Evolutionary conservation across 2,797 vertebrate genomes (phyloP), one percentile per base, ranked within the genome.

Genomic region (Clarias laeviceps): DNA sequence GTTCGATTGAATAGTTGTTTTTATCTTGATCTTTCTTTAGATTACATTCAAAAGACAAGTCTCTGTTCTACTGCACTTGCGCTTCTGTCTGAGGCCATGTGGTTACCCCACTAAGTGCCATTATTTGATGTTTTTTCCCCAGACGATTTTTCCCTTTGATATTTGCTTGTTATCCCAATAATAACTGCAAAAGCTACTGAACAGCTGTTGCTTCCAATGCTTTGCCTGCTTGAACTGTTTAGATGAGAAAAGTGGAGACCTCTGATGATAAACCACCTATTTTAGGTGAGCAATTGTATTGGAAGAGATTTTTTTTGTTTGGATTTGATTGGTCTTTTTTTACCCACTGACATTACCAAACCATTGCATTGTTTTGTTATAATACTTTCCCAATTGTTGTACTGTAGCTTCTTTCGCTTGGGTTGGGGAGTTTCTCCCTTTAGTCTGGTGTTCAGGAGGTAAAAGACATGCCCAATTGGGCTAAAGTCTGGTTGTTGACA

Each of bases 191-290:
- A 80, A 45, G 15, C 40, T 57, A 69, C 32, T 59, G 50, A 69
- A n/a, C 83, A 84, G 72, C 73, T 77, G 83, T 69, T 84, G 62
- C 73, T 18, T 64, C 22, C 1, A 18, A 64, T 84, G 32, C 54
- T 69, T 78, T 70, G 64, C 45, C 29, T 84, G 73, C 22, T n/a
- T 57, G 15, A 34, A 57, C 24, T 79, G 24, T 11, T 66, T 80
- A 0, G 24, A 22, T 2, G 37, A 65, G 4, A 64, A n/a, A 17
- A 11, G 4, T 29, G n/a, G 62, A 8, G 11, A 4, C 5, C 45
- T 74, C 18, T 54, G n/a, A 2, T 74, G 45, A 7, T 6, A 74
- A n/a, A 74, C 2, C 18, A 54, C 45, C 15, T 14, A 56, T 7
- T 69, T 50, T 50, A 54, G 2, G 24, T 56, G 24, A 54, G n/a